Conservation (phyloP, 2,113 vertebrate genomes). For the Dasyurus viverrinus region DNA sequence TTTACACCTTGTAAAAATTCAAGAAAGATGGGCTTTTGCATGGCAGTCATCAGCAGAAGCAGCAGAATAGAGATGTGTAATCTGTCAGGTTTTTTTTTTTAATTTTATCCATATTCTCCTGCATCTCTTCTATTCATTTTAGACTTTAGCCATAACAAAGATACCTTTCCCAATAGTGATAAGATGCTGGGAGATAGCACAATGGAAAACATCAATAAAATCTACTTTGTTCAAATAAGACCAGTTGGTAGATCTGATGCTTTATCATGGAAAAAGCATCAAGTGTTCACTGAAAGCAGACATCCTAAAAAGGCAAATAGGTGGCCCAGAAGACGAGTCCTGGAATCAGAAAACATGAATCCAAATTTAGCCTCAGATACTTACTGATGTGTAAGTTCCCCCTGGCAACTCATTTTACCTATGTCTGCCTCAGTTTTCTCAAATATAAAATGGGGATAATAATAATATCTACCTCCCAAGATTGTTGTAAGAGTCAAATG, state of each 20-base stretch:
- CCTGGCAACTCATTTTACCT: not conserved
- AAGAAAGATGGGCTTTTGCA: not conserved
- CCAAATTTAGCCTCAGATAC: not conserved
- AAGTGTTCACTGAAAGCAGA: not conserved
- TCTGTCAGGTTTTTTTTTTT: not conserved
- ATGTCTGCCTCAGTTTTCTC: not conserved
- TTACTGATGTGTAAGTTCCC: not conserved
- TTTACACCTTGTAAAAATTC: not conserved
- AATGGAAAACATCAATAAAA: not conserved
- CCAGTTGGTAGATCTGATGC: not conserved
- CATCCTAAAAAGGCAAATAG: not conserved
- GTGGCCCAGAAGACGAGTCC: not conserved
- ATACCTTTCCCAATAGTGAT: not conserved
- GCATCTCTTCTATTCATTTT: not conserved
- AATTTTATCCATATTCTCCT: not conserved
- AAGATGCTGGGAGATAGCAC: not conserved
- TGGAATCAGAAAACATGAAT: not conserved
- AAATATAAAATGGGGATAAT: not conserved
- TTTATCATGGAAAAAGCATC: not conserved
- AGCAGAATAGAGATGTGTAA: not conserved
- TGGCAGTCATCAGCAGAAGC: not conserved
- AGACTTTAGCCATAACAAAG: not conserved
- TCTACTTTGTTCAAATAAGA: not conserved
- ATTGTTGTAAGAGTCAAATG: not conserved
- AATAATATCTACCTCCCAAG: not conserved